Evolutionary conservation across 2,113 vertebrate genomes (phyloP).

Genomic region (Prunella fulvescens): DNA sequence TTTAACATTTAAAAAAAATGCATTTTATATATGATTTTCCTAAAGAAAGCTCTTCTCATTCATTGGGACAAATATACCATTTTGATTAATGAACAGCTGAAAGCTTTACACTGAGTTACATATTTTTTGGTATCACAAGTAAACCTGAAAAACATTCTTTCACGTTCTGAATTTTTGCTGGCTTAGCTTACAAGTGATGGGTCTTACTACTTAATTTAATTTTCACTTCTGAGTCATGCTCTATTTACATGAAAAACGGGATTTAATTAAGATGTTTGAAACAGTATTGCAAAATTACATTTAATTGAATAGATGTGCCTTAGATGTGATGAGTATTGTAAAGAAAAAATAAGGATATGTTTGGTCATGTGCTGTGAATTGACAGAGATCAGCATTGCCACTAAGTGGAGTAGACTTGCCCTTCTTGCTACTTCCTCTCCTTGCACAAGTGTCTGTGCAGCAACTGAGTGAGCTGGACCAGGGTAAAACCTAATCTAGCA

Average conservation of each 20-base stretch:
- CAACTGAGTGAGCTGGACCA: neutral
- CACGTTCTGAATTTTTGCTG: neutral
- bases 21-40: neutral
- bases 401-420: neutral
- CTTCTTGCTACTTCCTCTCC: neutral
- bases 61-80: neutral
- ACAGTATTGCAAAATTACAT: neutral
- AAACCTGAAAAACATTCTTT: neutral
- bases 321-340: neutral
- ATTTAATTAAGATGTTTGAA: neutral
- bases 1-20: neutral
- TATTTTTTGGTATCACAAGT: neutral
- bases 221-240: conserved; percentile 10
- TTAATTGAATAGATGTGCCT: neutral
- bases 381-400: neutral
- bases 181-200: neutral
- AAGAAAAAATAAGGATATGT: neutral
- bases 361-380: neutral
- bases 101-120: neutral
- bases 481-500: neutral
- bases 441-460: neutral
- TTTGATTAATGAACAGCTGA: neutral
- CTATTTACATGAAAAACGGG: neutral
- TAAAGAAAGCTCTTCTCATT: neutral
- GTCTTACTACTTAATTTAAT: neutral